Evolutionary conservation across 2,888 invertebrate genomes (phyloP), one percentile per base, ranked within the genome.

Genomic region (Oxytorus armatus): DNA sequence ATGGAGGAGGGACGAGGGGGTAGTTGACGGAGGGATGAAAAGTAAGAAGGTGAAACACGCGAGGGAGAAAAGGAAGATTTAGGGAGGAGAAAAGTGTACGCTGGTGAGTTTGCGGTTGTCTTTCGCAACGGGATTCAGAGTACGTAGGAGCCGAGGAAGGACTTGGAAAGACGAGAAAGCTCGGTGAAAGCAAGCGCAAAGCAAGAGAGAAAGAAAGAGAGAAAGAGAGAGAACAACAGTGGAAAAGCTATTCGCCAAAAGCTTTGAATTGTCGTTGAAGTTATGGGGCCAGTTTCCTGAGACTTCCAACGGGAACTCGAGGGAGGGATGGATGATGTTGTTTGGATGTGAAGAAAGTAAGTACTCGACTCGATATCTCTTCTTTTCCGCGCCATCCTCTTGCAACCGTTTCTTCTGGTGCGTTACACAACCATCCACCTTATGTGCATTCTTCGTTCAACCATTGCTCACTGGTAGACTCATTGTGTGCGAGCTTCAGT

Each of bases 211-310:
- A 61, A n/a, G n/a, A n/a, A 25, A 39, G 16, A 49, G 59, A 36
- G 72, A 53, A 72, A 63, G 39, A 61, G n/a, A 53, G 53, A n/a
- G 73, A 47, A n/a, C n/a, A n/a, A n/a, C n/a, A n/a, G n/a, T n/a
- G n/a, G n/a, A 49, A 18, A 55, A 57, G 42, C 51, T 42, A 5
- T 25, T 29, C 25, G 36, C 57, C 14, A 57, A 59, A 66, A 57
- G 72, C 61, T 77, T 66, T 21, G 72, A 66, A 77, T 72, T 51
- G 59, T 66, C 47, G 77, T 59, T 25, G n/a, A 66, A 72, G 72
- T 72, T 72, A 66, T 51, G 57, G n/a, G n/a, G n/a, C n/a, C n/a
- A n/a, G n/a, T n/a, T n/a, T n/a, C n/a, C n/a, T n/a, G n/a, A n/a
- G n/a, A n/a, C n/a, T n/a, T n/a, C n/a, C n/a, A n/a, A 25, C 11